Evolutionary conservation across 2,113 vertebrate genomes (phyloP).

Genomic region (Girardinichthys multiradiatus): DNA sequence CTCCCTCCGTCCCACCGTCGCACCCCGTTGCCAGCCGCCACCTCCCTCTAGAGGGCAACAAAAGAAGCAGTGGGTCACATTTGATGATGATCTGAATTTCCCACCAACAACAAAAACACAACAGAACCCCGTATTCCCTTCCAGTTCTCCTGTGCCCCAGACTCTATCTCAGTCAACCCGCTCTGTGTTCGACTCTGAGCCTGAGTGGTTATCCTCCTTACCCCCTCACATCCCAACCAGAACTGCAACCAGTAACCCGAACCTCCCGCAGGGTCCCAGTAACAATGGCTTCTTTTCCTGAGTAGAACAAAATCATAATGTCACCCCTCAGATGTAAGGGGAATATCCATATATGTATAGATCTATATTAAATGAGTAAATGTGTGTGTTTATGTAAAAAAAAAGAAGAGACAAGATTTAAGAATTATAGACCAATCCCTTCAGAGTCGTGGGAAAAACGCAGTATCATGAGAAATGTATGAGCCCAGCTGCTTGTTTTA

Average conservation of each 20-base stretch:
- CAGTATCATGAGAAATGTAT: slow-evolving; percentile 26
- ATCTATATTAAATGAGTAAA: slow-evolving; percentile 65
- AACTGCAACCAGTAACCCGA: slow-evolving; percentile 71
- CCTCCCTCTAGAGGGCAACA: slow-evolving; percentile 44
- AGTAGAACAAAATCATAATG: slow-evolving; percentile 69
- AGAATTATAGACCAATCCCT: slow-evolving; percentile 49
- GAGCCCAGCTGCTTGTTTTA: slow-evolving; percentile 8
- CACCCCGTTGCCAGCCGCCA: slow-evolving; percentile 54
- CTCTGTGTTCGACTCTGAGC: slow-evolving; percentile 70
- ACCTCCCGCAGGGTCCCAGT: slow-evolving; percentile 63
- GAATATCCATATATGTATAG: slow-evolving; percentile 68
- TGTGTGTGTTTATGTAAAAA: slow-evolving; percentile 74
- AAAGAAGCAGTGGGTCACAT: slow-evolving; percentile 90
- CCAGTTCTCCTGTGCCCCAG: slow-evolving; percentile 34
- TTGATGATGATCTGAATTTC: slow-evolving; percentile 74
- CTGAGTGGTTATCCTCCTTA: slow-evolving; percentile 80
- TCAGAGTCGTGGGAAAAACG: slow-evolving; percentile 31
- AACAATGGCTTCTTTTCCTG: slow-evolving; percentile 62
- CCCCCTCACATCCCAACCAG: slow-evolving; percentile 82
- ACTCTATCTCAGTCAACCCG: slow-evolving; percentile 55
- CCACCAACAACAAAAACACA: slow-evolving; percentile 22
- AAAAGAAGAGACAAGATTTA: slow-evolving; percentile 66
- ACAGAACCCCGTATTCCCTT: slow-evolving; percentile 33
- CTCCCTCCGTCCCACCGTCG: slow-evolving; percentile 46
- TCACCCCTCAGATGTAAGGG: slow-evolving; percentile 39